Base-by-base conservation (phyloP, 2,797 vertebrate species). In the Heliangelus exortis region DNA sequence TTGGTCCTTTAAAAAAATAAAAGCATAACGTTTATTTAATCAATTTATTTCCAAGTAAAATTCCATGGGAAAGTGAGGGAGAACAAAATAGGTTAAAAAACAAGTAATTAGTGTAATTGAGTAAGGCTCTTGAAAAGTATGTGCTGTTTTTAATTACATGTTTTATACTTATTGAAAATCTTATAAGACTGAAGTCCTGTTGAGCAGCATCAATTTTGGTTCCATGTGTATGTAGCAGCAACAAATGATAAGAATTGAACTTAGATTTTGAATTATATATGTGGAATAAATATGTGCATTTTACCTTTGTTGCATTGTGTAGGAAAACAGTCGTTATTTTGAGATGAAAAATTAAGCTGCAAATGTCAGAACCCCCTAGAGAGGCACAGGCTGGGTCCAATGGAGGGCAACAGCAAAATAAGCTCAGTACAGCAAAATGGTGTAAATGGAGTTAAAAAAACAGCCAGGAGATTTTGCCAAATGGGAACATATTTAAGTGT, bases 391-490 rank as follows among this genome's bases (percentile, higher is more conserved):
- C 51, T 54, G 25, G 20, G 15, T 71, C 9, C 10, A n/a, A 34
- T 41, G 76, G 74, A 72, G 92, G 82, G 31, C 31, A 59, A 48
- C 59, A 84, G 53, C 31, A 76, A 76, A 92, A 59, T 55, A 73
- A 87, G 73, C 18, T 53, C 29, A 15, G 43, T 19, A 59, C 20
- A 65, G 59, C 17, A 57, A 61, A 74, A 62, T 61, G 7, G 41
- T 90, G 39, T 79, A 67, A 87, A 43, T 5, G 41, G 23, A 79
- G 15, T 92, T 87, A 68, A 58, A 85, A 85, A 92, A 91, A 74
- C 34, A 86, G 43, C 28, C 15, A 48, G 34, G 36, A 69, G 43
- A 69, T 50, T 90, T 93, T 71, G 28, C 58, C 53, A 73, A 47
- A 67, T 87, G 34, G 7, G 26, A 87, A 39, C 61, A 22, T 54